Conservation (phyloP, 2,888 invertebrate genomes). For the Eubasilissa splendida region DNA sequence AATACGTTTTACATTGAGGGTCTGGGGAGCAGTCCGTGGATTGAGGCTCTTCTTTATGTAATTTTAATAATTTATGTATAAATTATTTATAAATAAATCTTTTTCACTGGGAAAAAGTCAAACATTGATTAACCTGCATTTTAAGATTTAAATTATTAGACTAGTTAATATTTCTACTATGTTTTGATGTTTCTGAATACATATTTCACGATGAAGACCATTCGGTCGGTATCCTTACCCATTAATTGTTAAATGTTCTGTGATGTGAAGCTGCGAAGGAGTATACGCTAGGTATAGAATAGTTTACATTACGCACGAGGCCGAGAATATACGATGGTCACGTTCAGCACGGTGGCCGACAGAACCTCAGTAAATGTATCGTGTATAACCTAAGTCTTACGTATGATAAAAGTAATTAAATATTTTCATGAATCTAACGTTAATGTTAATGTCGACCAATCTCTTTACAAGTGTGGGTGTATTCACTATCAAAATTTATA, state of each 20-base stretch:
- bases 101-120: neutral
- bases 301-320: slow-evolving; percentile 46
- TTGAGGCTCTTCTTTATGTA: slow-evolving; percentile 20
- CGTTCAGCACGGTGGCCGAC: slow-evolving; percentile 47
- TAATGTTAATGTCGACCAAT: slow-evolving; percentile 58
- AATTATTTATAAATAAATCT: slow-evolving; percentile 21
- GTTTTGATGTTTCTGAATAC: slow-evolving; percentile 44
- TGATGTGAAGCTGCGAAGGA: slow-evolving; percentile 56
- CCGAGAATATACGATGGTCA: slow-evolving; percentile 30
- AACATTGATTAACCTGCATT: slow-evolving; percentile 18
- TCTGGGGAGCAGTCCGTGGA: neutral
- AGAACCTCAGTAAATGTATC: slow-evolving; percentile 57
- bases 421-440: slow-evolving; percentile 49
- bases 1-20: neutral
- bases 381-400: slow-evolving; percentile 55
- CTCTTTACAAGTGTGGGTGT: slow-evolving; percentile 57
- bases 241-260: slow-evolving; percentile 58
- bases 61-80: slow-evolving; percentile 26
- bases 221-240: slow-evolving; percentile 32
- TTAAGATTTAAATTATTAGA: slow-evolving; percentile 29
- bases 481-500: slow-evolving; percentile 57
- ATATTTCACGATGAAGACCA: slow-evolving; percentile 4
- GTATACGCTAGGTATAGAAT: slow-evolving; percentile 58
- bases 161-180: slow-evolving; percentile 26
- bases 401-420: slow-evolving; percentile 48